Conservation (phyloP, 2,113 vertebrate genomes). For the Tychaedon coryphoeus region DNA sequence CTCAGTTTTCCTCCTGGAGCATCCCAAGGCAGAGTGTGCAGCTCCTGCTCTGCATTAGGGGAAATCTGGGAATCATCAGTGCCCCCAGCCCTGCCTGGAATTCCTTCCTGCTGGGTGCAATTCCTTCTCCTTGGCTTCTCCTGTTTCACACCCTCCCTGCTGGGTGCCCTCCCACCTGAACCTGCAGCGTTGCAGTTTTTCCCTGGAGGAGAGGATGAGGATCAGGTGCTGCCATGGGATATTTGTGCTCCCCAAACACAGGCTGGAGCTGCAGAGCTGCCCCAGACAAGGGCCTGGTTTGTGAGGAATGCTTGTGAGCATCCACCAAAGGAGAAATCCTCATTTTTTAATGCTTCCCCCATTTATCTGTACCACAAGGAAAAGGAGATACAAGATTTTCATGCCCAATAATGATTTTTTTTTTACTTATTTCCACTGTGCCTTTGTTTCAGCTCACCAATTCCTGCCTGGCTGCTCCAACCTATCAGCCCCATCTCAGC, state of each 20-base stretch:
- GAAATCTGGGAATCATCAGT: background rate
- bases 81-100: background rate
- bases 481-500: background rate
- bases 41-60: background rate
- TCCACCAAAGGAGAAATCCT: background rate
- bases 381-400: background rate
- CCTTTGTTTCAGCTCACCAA: background rate
- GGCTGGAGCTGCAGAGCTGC: background rate
- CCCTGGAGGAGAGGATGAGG: rapidly evolving
- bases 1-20: background rate
- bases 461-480: background rate
- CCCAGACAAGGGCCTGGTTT: no score
- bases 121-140: background rate
- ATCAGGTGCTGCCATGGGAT: background rate
- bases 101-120: background rate
- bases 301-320: no score
- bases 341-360: background rate
- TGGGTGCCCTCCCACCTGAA: background rate
- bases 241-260: background rate
- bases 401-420: background rate
- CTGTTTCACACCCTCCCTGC: background rate
- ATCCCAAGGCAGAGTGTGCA: background rate
- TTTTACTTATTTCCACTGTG: background rate
- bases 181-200: rapidly evolving
- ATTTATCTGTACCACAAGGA: background rate